Percentiles rank a stretch among this genome's conserved stretches.
Conservation (phyloP, 2,888 invertebrate genomes). For the Amblyteles armatorius region DNA sequence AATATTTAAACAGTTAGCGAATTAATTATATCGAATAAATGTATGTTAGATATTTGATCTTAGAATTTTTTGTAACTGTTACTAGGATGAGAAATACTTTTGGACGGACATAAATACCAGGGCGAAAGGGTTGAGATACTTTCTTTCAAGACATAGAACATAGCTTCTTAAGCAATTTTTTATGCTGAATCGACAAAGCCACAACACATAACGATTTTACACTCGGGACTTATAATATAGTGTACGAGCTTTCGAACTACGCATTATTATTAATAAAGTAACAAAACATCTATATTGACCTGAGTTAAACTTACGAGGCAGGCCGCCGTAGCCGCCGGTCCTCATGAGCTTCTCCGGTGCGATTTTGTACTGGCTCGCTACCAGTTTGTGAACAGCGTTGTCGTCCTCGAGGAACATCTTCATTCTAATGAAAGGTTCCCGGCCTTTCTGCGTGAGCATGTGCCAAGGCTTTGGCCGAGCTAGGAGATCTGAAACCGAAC, state of each 20-base stretch:
- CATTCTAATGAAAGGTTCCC: conserved; percentile 99
- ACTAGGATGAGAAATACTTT: background rate
- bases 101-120: background rate
- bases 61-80: background rate
- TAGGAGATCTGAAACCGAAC: conserved; percentile 98
- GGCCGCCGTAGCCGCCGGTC: conserved; percentile 96
- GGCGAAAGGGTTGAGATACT: background rate
- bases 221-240: background rate
- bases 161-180: background rate
- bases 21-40: background rate
- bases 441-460: conserved; percentile 98
- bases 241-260: conserved; percentile 75
- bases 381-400: conserved; percentile 97
- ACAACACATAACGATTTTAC: conserved; percentile 17
- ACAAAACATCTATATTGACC: conserved; percentile 85
- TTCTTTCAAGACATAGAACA: background rate
- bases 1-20: background rate
- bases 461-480: conserved; percentile 99
- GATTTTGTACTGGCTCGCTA: conserved; percentile 98
- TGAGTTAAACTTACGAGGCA: conserved; percentile 89
- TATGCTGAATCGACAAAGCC: background rate
- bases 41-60: background rate
- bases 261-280: conserved; percentile 74
- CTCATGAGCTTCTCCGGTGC: conserved; percentile 99
- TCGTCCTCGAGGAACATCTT: conserved; percentile 99